Evolutionary conservation across 2,113 vertebrate genomes (phyloP).

Genomic region (Nyctibius bracteatus): DNA sequence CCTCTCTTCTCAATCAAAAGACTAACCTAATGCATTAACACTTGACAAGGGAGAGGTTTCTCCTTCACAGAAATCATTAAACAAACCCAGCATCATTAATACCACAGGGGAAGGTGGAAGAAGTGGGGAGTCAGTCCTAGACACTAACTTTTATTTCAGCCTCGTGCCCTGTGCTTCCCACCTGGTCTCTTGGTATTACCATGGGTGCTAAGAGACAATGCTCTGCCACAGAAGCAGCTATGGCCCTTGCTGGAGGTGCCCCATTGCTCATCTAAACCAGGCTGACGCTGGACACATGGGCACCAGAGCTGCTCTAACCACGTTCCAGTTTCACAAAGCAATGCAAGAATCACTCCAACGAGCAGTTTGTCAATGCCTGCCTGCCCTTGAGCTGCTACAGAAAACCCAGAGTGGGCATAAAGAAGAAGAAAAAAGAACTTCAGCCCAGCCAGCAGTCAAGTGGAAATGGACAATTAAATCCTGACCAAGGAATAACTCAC

Average conservation of each 20-base stretch:
- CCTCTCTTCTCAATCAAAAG: neutral
- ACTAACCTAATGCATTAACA: neutral
- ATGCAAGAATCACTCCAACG: neutral
- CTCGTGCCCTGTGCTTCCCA: neutral
- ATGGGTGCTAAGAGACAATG: neutral
- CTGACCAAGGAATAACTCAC: neutral
- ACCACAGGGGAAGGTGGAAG: neutral
- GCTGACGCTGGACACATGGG: neutral
- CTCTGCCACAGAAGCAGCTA: neutral
- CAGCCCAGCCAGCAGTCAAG: neutral
- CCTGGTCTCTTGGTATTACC: neutral
- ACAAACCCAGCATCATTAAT: neutral
- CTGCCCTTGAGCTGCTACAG: neutral
- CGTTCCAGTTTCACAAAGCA: neutral
- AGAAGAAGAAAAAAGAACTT: neutral
- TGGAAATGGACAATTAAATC: neutral
- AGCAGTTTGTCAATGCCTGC: neutral
- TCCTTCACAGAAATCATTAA: neutral
- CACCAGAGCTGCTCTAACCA: neutral
- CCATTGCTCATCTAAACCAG: neutral
- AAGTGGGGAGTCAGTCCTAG: neutral
- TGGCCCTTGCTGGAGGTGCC: neutral
- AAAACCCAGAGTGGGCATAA: neutral
- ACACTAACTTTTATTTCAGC: neutral
- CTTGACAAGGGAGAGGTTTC: neutral